Evolutionary conservation across 2,888 invertebrate genomes (phyloP).

Genomic region (Mythimna albipuncta): DNA sequence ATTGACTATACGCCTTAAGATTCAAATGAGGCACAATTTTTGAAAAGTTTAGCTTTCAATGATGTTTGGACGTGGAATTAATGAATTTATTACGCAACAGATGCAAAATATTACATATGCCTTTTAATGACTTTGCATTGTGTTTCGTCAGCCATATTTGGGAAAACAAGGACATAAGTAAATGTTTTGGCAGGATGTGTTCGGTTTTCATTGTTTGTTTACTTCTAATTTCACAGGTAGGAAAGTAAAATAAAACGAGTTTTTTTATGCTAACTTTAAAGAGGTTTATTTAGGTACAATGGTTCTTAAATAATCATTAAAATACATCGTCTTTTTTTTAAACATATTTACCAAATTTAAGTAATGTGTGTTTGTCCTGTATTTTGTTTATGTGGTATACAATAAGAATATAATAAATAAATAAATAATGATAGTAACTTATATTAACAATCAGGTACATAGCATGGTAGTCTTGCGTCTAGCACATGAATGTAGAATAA

Average conservation of each 20-base stretch:
- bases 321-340: neutral
- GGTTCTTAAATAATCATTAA: neutral
- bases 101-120: conserved; percentile 35
- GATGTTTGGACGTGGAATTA: neutral
- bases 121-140: conserved; percentile 23
- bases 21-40: conserved; percentile 20
- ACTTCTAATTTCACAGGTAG: conserved; percentile 11
- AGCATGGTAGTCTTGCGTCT: too few relatives aligned
- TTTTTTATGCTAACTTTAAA: neutral
- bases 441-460: too few relatives aligned
- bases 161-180: conserved; percentile 40
- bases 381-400: too few relatives aligned
- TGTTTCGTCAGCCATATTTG: conserved; percentile 29
- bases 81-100: conserved; percentile 40
- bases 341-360: too few relatives aligned
- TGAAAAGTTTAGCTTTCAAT: conserved; percentile 8
- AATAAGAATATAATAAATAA: too few relatives aligned
- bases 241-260: neutral
- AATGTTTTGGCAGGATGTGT: conserved; percentile 37
- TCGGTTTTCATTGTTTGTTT: conserved; percentile 18
- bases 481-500: too few relatives aligned
- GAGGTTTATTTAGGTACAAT: neutral
- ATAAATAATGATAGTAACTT: too few relatives aligned
- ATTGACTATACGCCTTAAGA: neutral
- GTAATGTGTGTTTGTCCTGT: too few relatives aligned